Percentiles rank a stretch among this genome's conserved stretches.
Conservation (phyloP, 2,797 vertebrate genomes). For the Cirrhinus mrigala region DNA sequence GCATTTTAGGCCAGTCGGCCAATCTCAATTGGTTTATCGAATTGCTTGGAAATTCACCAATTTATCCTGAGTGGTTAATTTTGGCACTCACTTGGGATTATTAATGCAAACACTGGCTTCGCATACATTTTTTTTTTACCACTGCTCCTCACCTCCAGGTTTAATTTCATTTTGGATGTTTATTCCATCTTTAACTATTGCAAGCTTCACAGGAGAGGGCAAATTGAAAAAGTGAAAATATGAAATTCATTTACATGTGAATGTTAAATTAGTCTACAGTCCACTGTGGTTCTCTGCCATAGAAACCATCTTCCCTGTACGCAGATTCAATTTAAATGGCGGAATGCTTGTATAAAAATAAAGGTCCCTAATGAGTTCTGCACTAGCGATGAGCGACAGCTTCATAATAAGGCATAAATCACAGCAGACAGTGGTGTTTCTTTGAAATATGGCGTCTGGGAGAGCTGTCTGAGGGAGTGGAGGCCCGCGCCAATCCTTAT, state of each 20-base stretch:
- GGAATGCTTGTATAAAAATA: slow-evolving; percentile 62
- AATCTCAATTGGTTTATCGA: neutral
- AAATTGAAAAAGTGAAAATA: slow-evolving; percentile 57
- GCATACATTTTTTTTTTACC: slow-evolving; percentile 18
- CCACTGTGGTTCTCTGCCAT: slow-evolving; percentile 53
- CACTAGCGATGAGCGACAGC: slow-evolving; percentile 54
- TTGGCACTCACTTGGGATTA: slow-evolving; percentile 24
- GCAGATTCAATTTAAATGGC: slow-evolving; percentile 53
- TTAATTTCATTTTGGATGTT: slow-evolving; percentile 45
- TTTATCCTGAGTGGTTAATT: slow-evolving; percentile 20
- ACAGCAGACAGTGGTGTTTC: slow-evolving; percentile 53
- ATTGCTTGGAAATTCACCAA: slow-evolving; percentile 28
- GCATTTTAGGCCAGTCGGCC: neutral
- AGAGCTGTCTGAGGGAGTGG: slow-evolving; percentile 51
- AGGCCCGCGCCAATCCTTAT: slow-evolving; percentile 58
- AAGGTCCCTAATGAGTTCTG: slow-evolving; percentile 63
- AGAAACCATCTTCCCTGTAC: slow-evolving; percentile 49
- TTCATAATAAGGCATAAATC: slow-evolving; percentile 63
- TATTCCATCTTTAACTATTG: slow-evolving; percentile 41
- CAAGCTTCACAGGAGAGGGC: slow-evolving; percentile 47
- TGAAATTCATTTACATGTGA: slow-evolving; percentile 61
- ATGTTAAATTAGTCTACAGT: slow-evolving; percentile 60
- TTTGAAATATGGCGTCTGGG: slow-evolving; percentile 63
- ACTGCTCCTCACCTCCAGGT: slow-evolving; percentile 27
- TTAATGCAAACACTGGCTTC: slow-evolving; percentile 14